Percentiles rank a stretch among this genome's conserved stretches.
These are phyloP conservation scores for Malurus elegans DNA, from an alignment of 2,113 vertebrate species.

Conservation along the genomic window DNA sequence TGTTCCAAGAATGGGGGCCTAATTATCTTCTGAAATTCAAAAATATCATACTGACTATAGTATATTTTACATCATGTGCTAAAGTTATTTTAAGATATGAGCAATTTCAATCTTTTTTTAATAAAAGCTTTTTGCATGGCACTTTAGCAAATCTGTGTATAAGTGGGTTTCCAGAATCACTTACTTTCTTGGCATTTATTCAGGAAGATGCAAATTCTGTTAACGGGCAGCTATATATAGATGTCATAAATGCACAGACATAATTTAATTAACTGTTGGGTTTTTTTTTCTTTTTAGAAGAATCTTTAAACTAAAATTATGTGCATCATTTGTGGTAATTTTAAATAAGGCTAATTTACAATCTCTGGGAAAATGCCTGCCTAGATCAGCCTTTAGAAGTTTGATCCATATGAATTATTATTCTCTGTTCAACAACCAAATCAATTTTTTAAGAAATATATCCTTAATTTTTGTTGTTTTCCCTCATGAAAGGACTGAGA, in stretches of 20 bases:
- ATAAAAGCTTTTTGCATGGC: constrained; percentile 70
- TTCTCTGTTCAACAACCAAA: constrained; percentile 1
- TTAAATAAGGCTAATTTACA: constrained; percentile 12
- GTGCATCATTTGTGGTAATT: not conserved
- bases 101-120: constrained; percentile 76
- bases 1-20: constrained; percentile 50
- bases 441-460: not conserved
- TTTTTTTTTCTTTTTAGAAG: constrained; percentile 43
- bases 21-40: constrained; percentile 73
- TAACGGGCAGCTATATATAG: constrained; percentile 68
- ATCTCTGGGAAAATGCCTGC: not conserved
- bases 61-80: constrained; percentile 69
- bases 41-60: constrained; percentile 70
- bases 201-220: constrained; percentile 67
- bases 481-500: constrained; percentile 29
- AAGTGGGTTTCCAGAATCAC: constrained; percentile 73
- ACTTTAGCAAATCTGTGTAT: constrained; percentile 72
- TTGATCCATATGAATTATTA: not conserved
- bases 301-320: constrained; percentile 32
- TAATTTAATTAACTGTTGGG: constrained; percentile 40
- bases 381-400: constrained; percentile 1
- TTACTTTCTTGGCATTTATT: constrained; percentile 72
- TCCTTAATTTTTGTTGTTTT: constrained; percentile 26
- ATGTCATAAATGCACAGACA: constrained; percentile 58
- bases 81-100: constrained; percentile 76